phyloP scores from a whole-genome alignment of 2,797 vertebrate genomes.

The Lepilemur septentrionalis region DNA sequence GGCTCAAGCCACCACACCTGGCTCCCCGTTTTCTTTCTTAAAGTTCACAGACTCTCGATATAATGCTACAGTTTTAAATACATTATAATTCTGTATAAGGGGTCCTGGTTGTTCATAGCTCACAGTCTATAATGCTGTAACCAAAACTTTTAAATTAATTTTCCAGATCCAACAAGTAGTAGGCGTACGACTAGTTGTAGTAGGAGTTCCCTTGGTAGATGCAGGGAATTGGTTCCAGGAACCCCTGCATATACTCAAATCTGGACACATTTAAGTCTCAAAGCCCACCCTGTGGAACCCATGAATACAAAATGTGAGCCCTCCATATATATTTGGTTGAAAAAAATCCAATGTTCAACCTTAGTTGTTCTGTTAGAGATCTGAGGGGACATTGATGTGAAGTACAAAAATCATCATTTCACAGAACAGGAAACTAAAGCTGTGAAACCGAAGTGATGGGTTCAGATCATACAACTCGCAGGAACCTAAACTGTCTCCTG shows the following conservation, averaged over 20 bases:
- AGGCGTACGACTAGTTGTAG: too few species aligned
- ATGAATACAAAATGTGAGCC: too few species aligned
- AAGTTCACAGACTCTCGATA: neutral
- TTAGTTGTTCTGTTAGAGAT: neutral
- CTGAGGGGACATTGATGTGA: neutral
- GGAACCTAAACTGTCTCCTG: neutral
- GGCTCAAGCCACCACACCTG: too few species aligned
- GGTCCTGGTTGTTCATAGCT: neutral
- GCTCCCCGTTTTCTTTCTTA: neutral
- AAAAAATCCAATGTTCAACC: too few species aligned
- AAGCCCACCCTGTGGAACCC: too few species aligned
- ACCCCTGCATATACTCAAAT: too few species aligned
- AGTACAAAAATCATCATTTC: neutral
- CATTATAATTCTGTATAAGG: neutral
- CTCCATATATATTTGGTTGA: too few species aligned
- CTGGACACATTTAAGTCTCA: too few species aligned
- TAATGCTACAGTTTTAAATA: neutral
- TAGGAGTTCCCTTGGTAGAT: too few species aligned
- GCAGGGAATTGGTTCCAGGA: too few species aligned
- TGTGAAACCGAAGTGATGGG: neutral
- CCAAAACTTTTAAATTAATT: neutral
- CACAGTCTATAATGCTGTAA: neutral
- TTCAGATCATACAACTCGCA: neutral
- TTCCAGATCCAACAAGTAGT: conserved; percentile 29
- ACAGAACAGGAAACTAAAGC: neutral